phyloP scores from a whole-genome alignment of 2,888 invertebrate genomes.

The Tenthredo notha region DNA sequence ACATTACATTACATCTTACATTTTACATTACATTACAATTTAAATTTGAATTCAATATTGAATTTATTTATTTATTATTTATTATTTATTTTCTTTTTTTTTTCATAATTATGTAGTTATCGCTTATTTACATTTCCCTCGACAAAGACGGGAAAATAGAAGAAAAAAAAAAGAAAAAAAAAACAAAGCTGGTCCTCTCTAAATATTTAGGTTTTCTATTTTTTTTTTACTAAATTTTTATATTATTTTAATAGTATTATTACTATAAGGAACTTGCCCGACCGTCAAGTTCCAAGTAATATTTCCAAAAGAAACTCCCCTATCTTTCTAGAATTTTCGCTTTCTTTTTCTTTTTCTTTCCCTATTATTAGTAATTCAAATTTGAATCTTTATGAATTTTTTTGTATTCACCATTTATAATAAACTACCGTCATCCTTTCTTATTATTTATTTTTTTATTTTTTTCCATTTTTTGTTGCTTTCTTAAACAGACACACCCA shows the following conservation, averaged over 20 bases:
- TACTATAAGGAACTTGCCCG: slow-evolving; percentile 64
- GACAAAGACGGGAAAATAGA: background rate
- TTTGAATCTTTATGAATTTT: background rate
- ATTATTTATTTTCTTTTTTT: too few species aligned
- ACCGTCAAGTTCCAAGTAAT: slow-evolving; percentile 62
- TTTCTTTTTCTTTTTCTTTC: background rate
- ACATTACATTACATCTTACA: background rate
- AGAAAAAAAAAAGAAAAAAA: background rate
- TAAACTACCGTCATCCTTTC: slow-evolving; percentile 55
- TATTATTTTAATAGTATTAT: background rate
- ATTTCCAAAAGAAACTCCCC: background rate
- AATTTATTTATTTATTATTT: background rate
- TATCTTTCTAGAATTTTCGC: background rate
- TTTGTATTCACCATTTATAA: slow-evolving; percentile 19
- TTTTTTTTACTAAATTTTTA: too few species aligned
- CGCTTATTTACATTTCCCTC: slow-evolving; percentile 71
- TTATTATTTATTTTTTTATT: too few species aligned
- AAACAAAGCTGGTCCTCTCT: slow-evolving; percentile 39
- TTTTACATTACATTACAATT: background rate
- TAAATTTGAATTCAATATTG: slow-evolving; percentile 7
- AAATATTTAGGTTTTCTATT: background rate
- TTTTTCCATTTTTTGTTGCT: slow-evolving; percentile 60
- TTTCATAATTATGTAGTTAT: slow-evolving; percentile 51
- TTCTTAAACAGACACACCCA: too few species aligned
- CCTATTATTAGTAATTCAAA: background rate